Evolutionary conservation across 1,140 invertebrate genomes (phyloP), one percentile per base, ranked within the genome.

Genomic region (Drosophila quadrilineata): DNA sequence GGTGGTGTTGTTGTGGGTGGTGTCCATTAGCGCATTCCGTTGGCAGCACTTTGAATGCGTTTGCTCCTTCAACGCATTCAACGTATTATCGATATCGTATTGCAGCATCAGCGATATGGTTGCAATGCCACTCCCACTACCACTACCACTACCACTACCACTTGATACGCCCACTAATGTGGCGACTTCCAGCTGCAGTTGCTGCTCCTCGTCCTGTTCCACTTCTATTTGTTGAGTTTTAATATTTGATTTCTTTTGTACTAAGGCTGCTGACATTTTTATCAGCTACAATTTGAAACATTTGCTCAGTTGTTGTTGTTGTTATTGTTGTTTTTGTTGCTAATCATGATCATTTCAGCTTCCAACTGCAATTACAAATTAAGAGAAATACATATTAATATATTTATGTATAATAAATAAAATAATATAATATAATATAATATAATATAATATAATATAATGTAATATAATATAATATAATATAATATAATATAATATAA

Each of bases 31-130:
- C 49, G 69, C 56, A 76, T 82, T 49, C 12, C 45, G 59, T 36
- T 69, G 41, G 22, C 41, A 14, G 1, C 17, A 3, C 38, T 41
- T 41, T 41, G 38, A 19, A 29, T 33, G 59, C 31, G 57, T 77
- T 49, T 85, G 73, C 56, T 89, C 85, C 54, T 88, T 85, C 43
- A 89, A 73, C 16, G 88, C 80, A 75, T 89, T 89, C 60, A 89
- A 53, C n/a, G 87, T 87, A 31, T 89, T 89, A 65, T 89, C 88
- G 48, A 89, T 89, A 65, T 89, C 82, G 75, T 89, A 89, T 66
- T 89, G 85, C 54, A 88, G 65, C 66, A 89, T 82, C 50, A 82
- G 58, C 64, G 88, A 88, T 64, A 88, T 88, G 29, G 74, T 75
- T 6, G 82, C 75, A 17, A 80, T 56, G 14, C n/a, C n/a, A n/a